Evolutionary conservation across 2,888 invertebrate genomes (phyloP), one percentile per base, ranked within the genome.

Genomic region (Scaptomyza tumidula): DNA sequence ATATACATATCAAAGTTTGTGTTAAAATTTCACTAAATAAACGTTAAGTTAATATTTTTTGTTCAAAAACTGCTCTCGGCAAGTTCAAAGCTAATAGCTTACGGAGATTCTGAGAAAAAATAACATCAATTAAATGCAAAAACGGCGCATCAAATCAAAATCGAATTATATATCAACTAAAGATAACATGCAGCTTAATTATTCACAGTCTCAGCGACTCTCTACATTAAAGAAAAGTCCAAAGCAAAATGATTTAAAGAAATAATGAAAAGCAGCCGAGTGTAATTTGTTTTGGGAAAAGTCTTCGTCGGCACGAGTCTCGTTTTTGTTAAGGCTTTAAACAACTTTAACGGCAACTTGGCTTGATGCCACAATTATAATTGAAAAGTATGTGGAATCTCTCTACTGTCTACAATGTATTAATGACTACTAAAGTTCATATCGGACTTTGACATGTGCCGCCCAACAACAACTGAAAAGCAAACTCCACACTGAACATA

Each of bases 101-200:
- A 53, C 57, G 24, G 46, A 16, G 13, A 69, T 76, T 85, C 86
- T 74, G 13, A 33, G 76, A 83, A 84, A 71, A 64, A 66, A 61
- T 41, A 68, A 63, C 84, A 71, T 62, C 88, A 88, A 84, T 88
- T 88, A 86, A 84, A 86, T 88, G 89, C 78, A 63, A 85, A 85
- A 85, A 88, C 80, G 85, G 69, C 84, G 85, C 69, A 84, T 50
- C 87, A 55, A 85, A 88, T 88, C 65, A 63, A 78, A 88, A 78
- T 86, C 74, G 65, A 88, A 88, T 88, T 72, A 76, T 76, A 72
- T 76, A 74, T 74, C 79, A 69, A 75, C 71, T 69, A 46, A 70
- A 72, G 88, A 84, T 84, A 88, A 84, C 88, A 84, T 84, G 69
- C 49, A 55, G 87, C 87, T 84, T 64, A 86, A 85, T 86, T 88